Base-by-base conservation (phyloP, 2,797 vertebrate genomes). In the Fundulus diaphanus region DNA sequence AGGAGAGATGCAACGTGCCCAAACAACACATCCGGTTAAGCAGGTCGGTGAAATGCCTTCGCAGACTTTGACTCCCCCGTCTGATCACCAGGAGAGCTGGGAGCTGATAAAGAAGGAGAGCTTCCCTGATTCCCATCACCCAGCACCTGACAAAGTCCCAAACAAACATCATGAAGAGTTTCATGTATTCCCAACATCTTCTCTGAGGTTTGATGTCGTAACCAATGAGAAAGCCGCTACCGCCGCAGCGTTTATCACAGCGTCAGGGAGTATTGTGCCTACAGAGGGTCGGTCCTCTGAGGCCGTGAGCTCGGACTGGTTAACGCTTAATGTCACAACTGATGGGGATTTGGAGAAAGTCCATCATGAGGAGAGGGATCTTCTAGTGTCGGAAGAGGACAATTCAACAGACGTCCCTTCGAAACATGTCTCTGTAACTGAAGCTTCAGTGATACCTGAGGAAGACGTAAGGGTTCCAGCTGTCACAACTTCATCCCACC, bases 1-100 rank as follows among this genome's bases (percentile, higher is more conserved):
- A 67, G 90, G 94, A 24, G 95, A 96, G 87, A 94, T 94, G 61
- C 93, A 93, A 24, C 94, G 92, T 2, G 94, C 94, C 24, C 93
- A 96, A 78, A 96, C 96, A 68, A 92, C 91, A 79, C 83, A 94
- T 67, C 90, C 94, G 3, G 78, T 90, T 7, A 87, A 92, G 74
- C 86, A 88, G n/a, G 69, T 61, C 0, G 74, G 83, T 1, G 59
- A 16, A 18, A 82, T 82, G 5, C 51, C 70, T 69, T 73, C 74
- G 51, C 71, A 76, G 31, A 56, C 82, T 15, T 69, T 70, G 44
- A 87, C 86, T n/a, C 42, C 81, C n/a, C 37, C 61, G 6, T 52
- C 84, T 48, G 72, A 89, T 35, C 69, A 84, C 81, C 37, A 70
- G 42, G 72, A 81, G 9, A 80, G 48, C 29, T 67, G 56, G 85